These are phyloP conservation scores for Morelia viridis DNA, from an alignment of 2,797 vertebrate genomes.

Conservation along the genomic window DNA sequence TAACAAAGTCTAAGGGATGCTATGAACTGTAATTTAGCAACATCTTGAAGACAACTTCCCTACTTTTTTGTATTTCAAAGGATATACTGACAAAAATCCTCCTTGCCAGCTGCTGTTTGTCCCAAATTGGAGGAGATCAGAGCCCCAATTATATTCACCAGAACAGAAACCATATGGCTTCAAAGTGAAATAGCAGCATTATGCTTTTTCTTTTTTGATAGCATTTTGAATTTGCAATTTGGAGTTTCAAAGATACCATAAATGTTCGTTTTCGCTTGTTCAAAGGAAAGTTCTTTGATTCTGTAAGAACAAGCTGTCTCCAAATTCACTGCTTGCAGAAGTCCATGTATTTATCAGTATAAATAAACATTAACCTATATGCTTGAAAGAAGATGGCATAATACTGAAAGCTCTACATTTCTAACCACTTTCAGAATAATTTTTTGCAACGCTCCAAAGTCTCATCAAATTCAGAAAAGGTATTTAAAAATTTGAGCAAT, in stretches of 20 bases:
- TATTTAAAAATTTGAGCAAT: background rate
- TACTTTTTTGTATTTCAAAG: background rate
- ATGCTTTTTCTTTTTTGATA: background rate
- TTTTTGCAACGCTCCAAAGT: background rate
- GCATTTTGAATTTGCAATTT: background rate
- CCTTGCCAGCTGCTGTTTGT: background rate
- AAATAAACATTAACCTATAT: background rate
- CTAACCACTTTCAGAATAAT: background rate
- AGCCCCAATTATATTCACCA: too few species aligned
- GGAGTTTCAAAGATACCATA: background rate
- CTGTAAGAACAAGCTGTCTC: background rate
- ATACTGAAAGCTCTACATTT: background rate
- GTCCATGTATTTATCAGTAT: background rate
- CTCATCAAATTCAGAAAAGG: background rate
- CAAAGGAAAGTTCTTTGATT: background rate
- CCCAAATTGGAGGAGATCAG: background rate
- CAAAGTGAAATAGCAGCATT: background rate
- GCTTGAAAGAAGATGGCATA: background rate
- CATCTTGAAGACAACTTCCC: background rate
- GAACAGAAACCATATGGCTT: background rate
- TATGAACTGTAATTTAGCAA: background rate
- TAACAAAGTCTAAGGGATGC: background rate
- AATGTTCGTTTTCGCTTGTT: too few species aligned
- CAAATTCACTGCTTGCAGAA: background rate
- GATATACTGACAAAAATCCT: background rate